Percentiles rank a stretch among this genome's conserved stretches.
These are phyloP conservation scores for Macrobrachium rosenbergii DNA, from an alignment of 1,140 invertebrate genomes.

Conservation along the genomic window DNA sequence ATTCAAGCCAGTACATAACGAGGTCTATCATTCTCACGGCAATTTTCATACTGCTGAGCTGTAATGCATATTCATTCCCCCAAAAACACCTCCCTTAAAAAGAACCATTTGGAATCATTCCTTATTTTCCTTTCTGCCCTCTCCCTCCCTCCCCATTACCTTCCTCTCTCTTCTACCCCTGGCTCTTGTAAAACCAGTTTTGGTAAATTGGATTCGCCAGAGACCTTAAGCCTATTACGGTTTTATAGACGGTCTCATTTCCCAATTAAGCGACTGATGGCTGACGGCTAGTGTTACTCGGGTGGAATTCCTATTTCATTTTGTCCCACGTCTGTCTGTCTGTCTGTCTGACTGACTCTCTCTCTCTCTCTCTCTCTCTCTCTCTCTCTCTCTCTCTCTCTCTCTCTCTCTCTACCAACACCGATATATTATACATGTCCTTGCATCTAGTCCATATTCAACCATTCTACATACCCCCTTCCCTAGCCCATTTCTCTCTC, in stretches of 20 bases:
- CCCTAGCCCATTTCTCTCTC: too few relatives aligned
- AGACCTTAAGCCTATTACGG: slow-evolving; percentile 58
- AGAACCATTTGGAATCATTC: not conserved
- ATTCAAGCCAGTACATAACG: too few relatives aligned
- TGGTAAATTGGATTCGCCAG: slow-evolving; percentile 57
- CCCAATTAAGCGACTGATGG: slow-evolving; percentile 45
- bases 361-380: slow-evolving; percentile 18
- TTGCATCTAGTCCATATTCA: too few relatives aligned
- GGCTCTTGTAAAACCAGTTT: slow-evolving; percentile 52
- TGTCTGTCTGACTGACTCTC: slow-evolving; percentile 19
- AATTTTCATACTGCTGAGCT: too few relatives aligned
- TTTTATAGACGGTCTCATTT: slow-evolving; percentile 60
- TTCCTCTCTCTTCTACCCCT: slow-evolving; percentile 7
- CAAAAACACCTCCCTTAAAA: not conserved
- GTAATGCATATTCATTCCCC: not conserved
- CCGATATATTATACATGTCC: not conserved
- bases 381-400: slow-evolving; percentile 9
- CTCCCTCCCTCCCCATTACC: not conserved
- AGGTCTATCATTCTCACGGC: too few relatives aligned
- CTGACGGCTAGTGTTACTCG: slow-evolving; percentile 9
- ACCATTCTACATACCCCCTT: too few relatives aligned
- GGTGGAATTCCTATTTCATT: not conserved
- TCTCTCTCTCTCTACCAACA: not conserved
- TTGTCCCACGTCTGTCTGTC: slow-evolving; percentile 13
- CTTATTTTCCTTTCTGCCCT: not conserved